Percentiles rank a stretch among this genome's conserved stretches.
These are phyloP conservation scores for Dunckerocampus dactyliophorus DNA, from an alignment of 2,113 vertebrate genomes.

Conservation along the genomic window DNA sequence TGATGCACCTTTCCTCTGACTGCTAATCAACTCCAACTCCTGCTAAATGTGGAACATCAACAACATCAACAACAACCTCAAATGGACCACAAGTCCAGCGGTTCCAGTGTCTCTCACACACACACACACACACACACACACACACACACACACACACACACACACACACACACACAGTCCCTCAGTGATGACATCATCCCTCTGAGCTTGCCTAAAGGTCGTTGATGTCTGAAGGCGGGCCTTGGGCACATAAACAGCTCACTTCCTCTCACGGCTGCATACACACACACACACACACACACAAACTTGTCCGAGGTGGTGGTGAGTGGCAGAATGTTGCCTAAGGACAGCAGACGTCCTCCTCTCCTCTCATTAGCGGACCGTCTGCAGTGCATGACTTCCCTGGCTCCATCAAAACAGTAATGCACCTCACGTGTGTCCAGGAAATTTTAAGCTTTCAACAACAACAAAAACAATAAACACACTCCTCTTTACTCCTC, in stretches of 20 bases:
- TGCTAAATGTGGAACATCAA: too few species aligned
- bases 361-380: constrained; percentile 41
- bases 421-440: too few species aligned
- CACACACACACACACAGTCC: constrained; percentile 22
- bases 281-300: not conserved
- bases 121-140: constrained; percentile 8
- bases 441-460: too few species aligned
- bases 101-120: not conserved
- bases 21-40: too few species aligned
- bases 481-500: too few species aligned
- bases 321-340: constrained; percentile 54
- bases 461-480: too few species aligned
- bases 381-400: constrained; percentile 10
- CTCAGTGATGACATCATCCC: constrained; percentile 56
- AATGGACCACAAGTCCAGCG: too few species aligned
- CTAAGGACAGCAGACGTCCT: constrained; percentile 48
- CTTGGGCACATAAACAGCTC: constrained; percentile 36
- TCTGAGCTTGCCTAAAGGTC: constrained; percentile 50
- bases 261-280: constrained; percentile 34
- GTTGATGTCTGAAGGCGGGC: constrained; percentile 46
- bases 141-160: constrained; percentile 4
- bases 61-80: too few species aligned
- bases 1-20: too few species aligned
- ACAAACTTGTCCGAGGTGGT: not conserved
- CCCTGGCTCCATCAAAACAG: too few species aligned